phyloP scores from a whole-genome alignment of 2,888 invertebrate genomes.

The Rugalucina vietnamica region DNA sequence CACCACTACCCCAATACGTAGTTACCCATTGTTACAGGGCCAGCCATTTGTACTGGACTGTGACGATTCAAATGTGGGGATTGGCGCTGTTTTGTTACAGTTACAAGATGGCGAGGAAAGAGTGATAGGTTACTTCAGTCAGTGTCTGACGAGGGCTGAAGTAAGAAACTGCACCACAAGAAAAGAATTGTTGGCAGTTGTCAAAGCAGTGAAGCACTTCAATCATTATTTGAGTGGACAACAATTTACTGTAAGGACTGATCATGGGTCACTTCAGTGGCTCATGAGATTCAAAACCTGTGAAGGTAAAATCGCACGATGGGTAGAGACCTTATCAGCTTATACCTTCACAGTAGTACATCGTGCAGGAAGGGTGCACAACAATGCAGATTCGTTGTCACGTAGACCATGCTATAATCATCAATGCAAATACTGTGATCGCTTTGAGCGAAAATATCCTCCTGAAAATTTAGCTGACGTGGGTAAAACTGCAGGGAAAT shows the following conservation, averaged over 20 bases:
- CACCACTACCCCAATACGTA: neutral
- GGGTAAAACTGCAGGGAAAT: no score
- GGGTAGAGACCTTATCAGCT: neutral
- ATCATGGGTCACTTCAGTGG: no score
- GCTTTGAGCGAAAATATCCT: no score
- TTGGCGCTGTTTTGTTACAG: neutral
- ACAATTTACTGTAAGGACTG: no score
- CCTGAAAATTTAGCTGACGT: neutral
- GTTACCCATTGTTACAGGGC: neutral
- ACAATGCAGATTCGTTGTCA: neutral
- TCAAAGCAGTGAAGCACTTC: neutral
- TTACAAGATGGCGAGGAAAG: neutral
- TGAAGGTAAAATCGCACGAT: constrained; percentile 18
- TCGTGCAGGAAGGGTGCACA: neutral
- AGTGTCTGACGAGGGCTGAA: no score
- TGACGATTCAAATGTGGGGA: neutral
- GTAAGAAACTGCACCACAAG: no score
- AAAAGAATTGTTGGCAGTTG: constrained; percentile 29
- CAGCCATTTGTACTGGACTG: neutral
- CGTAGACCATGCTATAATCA: no score
- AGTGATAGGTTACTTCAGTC: no score
- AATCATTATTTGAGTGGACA: neutral
- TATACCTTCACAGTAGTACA: neutral
- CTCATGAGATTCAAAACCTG: no score
- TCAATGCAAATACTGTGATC: no score